Evolutionary conservation across 2,888 invertebrate species (phyloP).

Genomic region (Caenorhabditis zanzibari): DNA sequence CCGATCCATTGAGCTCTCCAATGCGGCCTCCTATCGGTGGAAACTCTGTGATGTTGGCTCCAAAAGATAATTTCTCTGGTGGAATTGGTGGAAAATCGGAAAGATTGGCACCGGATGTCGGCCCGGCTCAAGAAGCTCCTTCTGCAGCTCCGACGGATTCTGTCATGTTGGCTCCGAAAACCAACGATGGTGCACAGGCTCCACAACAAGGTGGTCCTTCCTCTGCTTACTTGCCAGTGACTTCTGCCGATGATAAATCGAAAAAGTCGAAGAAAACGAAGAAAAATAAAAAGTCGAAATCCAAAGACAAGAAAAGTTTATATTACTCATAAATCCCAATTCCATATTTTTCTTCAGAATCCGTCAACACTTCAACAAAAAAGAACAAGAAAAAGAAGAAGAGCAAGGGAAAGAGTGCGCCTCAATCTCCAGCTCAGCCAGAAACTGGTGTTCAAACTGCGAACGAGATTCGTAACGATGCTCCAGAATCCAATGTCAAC

Average conservation of each 20-base stretch:
- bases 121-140: neutral
- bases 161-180: slow-evolving; percentile 16
- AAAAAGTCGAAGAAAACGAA: slow-evolving; percentile 40
- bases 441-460: slow-evolving; percentile 1
- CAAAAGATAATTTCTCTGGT: slow-evolving; percentile 15
- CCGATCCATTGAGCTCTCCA: slow-evolving; percentile 32
- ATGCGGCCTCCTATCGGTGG: slow-evolving; percentile 30
- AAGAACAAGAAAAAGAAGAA: slow-evolving; percentile 39
- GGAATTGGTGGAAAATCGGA: slow-evolving; percentile 39
- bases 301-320: slow-evolving; percentile 28
- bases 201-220: slow-evolving; percentile 20
- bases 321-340: neutral
- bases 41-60: slow-evolving; percentile 40
- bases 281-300: slow-evolving; percentile 41
- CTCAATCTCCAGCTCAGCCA: slow-evolving; percentile 14
- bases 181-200: too few species aligned
- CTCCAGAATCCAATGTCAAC: slow-evolving; percentile 47
- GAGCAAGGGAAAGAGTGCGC: slow-evolving; percentile 19
- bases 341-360: neutral
- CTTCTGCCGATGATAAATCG: slow-evolving; percentile 20
- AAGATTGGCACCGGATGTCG: slow-evolving; percentile 20
- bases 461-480: slow-evolving; percentile 21
- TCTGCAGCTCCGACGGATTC: slow-evolving; percentile 30
- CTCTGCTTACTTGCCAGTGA: slow-evolving; percentile 5
- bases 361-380: slow-evolving; percentile 9